phyloP scores from a whole-genome alignment of 2,113 vertebrate species.

The Scolopax mira region DNA sequence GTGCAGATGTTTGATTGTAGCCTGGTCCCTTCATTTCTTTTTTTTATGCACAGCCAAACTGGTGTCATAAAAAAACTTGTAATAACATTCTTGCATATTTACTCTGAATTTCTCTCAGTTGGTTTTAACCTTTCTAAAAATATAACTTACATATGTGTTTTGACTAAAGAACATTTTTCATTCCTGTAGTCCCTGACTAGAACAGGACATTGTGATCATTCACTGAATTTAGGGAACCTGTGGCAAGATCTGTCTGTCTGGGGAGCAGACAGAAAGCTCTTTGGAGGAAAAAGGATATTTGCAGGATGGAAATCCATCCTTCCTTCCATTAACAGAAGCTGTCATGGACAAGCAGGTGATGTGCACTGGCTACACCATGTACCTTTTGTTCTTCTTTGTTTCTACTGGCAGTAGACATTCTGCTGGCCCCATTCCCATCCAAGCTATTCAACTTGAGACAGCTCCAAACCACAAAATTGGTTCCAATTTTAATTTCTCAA shows the following conservation, averaged over 20 bases:
- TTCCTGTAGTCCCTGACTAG: not conserved
- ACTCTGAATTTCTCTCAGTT: not conserved
- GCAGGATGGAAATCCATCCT: not conserved
- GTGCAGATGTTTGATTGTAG: not conserved
- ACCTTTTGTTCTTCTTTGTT: not conserved
- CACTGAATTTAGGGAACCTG: not conserved
- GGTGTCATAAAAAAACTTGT: not conserved
- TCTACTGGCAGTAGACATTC: not conserved
- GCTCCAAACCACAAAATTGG: not conserved
- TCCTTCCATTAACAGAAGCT: not conserved
- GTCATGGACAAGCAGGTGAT: not conserved
- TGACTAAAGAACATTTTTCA: not conserved
- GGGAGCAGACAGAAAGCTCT: not conserved
- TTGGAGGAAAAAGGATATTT: not conserved
- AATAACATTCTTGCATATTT: not conserved
- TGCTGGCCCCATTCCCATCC: not conserved
- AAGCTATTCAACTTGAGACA: not conserved
- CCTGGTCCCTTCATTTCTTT: not conserved
- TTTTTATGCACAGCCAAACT: not conserved
- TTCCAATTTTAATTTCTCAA: constrained; percentile 12
- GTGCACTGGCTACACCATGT: not conserved
- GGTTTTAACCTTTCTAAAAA: not conserved
- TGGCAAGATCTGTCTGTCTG: not conserved
- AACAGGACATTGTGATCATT: not conserved
- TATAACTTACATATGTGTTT: not conserved